Evolutionary conservation across 2,888 invertebrate species (phyloP).

Genomic region (Thereva nobilitata): DNA sequence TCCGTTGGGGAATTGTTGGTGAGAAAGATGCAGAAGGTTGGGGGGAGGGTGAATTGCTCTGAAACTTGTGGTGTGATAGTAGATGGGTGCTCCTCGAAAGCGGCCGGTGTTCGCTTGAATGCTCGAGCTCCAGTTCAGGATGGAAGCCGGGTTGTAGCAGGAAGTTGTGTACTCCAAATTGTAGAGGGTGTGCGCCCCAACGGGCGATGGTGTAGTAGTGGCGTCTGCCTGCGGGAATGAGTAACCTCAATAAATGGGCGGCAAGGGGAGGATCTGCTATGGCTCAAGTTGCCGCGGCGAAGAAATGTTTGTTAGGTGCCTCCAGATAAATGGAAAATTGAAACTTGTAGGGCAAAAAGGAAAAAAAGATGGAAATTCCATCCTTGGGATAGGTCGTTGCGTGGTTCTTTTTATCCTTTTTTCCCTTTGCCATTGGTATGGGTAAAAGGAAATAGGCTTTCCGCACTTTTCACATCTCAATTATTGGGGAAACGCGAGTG

Average conservation of each 20-base stretch:
- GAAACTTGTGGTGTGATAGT: background rate
- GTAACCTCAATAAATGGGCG: too few relatives aligned
- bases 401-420: background rate
- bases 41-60: too few relatives aligned
- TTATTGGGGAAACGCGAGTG: too few relatives aligned
- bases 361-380: conserved; percentile 1
- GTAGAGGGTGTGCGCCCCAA: background rate
- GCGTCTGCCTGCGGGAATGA: too few relatives aligned
- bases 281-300: conserved; percentile 5
- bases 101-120: background rate
- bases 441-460: too few relatives aligned
- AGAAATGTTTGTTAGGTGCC: conserved; percentile 1
- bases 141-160: conserved; percentile 2
- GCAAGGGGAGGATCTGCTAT: background rate
- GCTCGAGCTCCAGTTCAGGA: background rate
- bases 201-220: background rate
- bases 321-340: conserved; percentile 34
- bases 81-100: background rate
- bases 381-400: conserved; percentile 36
- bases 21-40: too few relatives aligned
- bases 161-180: background rate
- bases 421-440: too few relatives aligned
- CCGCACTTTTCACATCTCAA: too few relatives aligned
- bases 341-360: conserved; percentile 10
- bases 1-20: too few relatives aligned